Base-by-base conservation (phyloP, 2,888 invertebrate species). In the Clepsis dumicolana region DNA sequence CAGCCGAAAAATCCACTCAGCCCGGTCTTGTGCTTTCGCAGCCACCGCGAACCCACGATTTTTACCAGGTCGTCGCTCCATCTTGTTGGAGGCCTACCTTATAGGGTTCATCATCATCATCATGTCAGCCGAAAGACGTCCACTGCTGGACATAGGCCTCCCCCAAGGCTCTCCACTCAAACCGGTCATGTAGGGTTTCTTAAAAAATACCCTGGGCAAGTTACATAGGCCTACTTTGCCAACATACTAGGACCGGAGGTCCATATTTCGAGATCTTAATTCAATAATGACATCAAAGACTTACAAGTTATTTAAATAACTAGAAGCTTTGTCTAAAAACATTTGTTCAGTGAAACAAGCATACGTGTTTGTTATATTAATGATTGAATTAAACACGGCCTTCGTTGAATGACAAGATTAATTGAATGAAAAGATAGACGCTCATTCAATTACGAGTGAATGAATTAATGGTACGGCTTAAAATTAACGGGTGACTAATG, bases 381-480 rank as follows among this genome's bases (percentile, higher is more conserved):
- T 76, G 74, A 78, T 77, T 70, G 73, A 78, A 80, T 80, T 78
- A 76, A 74, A 75, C 60, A 70, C 74, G 74, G 72, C 76, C 77
- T 78, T 74, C 75, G 75, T 57, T 65, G 74, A 78, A 77, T 75
- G 75, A 74, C 73, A 75, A 70, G 76, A 74, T 79, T 85, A 85
- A 86, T 87, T 83, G 82, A 86, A 84, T 81, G 82, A 81, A 80
- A 73, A 76, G 78, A 80, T 81, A 79, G 74, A 56, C 64, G 74
- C 70, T 77, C 77, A 76, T 80, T 71, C 67, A 80, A 83, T 85
- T 79, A 82, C 74, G 74, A 73, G 64, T 53, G 74, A 76, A 73
- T 72, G 73, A 74, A 75, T 75, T 76, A 74, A 74, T 73, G 72
- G 69, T 44, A 71, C 72, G 75, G 73, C 71, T 67, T 64, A 72